phyloP scores from a whole-genome alignment of 2,888 invertebrate species.

The Hirtodrosophila histrioides region DNA sequence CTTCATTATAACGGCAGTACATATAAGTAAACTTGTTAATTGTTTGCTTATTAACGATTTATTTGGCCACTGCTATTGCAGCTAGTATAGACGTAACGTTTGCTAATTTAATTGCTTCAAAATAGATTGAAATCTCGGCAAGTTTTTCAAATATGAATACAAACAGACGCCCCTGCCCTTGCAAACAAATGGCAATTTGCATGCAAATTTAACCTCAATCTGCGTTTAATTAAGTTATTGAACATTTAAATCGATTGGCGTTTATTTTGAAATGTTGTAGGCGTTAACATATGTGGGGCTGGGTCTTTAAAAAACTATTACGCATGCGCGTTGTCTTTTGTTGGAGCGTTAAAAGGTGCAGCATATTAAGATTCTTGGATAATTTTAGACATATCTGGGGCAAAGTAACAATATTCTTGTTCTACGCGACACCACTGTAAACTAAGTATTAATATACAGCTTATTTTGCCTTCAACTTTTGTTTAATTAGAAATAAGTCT shows the following conservation, averaged over 20 bases:
- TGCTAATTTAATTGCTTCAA: slow-evolving; percentile 36
- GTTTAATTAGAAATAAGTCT: no score
- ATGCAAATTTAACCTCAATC: slow-evolving; percentile 44
- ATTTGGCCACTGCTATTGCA: slow-evolving; percentile 21
- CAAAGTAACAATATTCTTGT: slow-evolving; percentile 3
- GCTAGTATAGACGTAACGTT: neutral
- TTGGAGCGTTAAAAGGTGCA: slow-evolving; percentile 44
- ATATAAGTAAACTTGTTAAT: slow-evolving; percentile 46
- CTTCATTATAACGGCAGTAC: slow-evolving; percentile 32
- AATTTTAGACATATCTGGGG: slow-evolving; percentile 54
- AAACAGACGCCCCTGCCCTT: slow-evolving; percentile 22
- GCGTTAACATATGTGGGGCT: slow-evolving; percentile 18
- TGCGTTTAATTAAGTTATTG: slow-evolving; percentile 69
- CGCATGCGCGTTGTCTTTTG: slow-evolving; percentile 29
- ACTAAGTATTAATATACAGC: neutral
- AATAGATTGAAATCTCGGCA: slow-evolving; percentile 6
- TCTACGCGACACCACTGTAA: neutral
- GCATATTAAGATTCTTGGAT: slow-evolving; percentile 52
- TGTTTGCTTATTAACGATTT: slow-evolving; percentile 32
- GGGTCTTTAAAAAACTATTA: slow-evolving; percentile 23
- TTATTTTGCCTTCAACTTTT: neutral
- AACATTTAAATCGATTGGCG: slow-evolving; percentile 42
- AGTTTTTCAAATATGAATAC: slow-evolving; percentile 3
- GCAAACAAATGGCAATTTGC: slow-evolving; percentile 35
- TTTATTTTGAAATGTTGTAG: slow-evolving; percentile 26